Evolutionary conservation across 2,113 vertebrate genomes (phyloP), one percentile per base, ranked within the genome.

Genomic region (Capreolus pygargus): DNA sequence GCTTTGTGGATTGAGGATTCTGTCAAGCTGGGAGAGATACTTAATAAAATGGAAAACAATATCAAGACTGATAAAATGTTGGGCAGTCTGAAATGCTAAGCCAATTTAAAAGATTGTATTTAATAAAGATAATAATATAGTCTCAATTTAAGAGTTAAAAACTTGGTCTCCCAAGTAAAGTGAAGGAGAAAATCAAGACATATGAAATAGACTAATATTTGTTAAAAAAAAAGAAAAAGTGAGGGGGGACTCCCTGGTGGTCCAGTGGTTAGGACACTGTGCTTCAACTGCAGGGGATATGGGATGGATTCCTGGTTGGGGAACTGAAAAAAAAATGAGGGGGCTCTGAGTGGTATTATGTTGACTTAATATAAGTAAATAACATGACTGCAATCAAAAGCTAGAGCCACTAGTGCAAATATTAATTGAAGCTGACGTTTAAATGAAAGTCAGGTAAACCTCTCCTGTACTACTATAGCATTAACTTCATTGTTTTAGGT

Each of bases 1-100:
- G 30, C 25, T 96, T 43, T 95, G n/a, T 89, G 23, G n/a, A 84
- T 1, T 61, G 47, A 86, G 36, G n/a, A 39, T 52, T 86, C 86
- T 36, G 11, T 92, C 57, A 91, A 97, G 79, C 58, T 70, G 74
- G 86, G 60, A 95, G 36, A 89, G 54, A 57, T 79, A 79, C 21
- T 25, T 78, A 84, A 96, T 82, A 92, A 94, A 86, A 60, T 86
- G 60, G 86, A 83, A 91, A 86, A 96, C 54, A 91, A 50, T 83
- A 95, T 86, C 83, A 92, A 92, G 30, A 86, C n/a, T 76, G 52
- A 87, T 79, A 97, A 86, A 47, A 28, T 10, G 0, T 28, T 83
- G 52, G 54, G n/a, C 27, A 81, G 33, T 84, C 74, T 96, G 64
- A 94, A 94, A 79, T 39, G 14, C 76, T 45, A 52, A 55, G 82